Conservation (phyloP, 53 echinoderm and acorn worm genomes). For the Patiria pectinifera region DNA sequence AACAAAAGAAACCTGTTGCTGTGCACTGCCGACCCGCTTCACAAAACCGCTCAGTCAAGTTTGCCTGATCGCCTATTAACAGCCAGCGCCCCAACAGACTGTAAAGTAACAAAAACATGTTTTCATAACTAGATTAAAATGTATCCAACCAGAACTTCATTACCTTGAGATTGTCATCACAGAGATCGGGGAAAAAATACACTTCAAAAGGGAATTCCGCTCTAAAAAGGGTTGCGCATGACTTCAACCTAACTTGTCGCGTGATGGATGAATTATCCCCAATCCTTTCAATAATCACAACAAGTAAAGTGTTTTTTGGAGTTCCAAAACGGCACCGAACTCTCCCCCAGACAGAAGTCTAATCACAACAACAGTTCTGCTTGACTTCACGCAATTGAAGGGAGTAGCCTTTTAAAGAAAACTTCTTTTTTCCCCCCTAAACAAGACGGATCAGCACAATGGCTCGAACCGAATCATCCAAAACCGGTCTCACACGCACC, state of each 20-base stretch:
- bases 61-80: not conserved
- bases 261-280: not conserved
- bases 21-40: no score
- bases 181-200: not conserved
- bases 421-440: not conserved
- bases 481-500: no score
- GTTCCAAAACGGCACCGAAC: not conserved
- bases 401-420: not conserved
- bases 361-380: conserved; percentile 22
- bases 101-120: not conserved
- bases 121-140: not conserved
- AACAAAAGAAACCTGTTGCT: not conserved
- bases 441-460: not conserved
- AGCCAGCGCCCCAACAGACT: not conserved
- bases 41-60: not conserved
- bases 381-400: not conserved
- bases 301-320: not conserved
- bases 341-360: not conserved
- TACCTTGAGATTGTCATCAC: not conserved
- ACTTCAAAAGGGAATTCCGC: not conserved
- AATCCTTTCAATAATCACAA: not conserved
- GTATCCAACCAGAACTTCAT: conserved; percentile 4
- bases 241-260: not conserved
- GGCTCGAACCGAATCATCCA: not conserved
- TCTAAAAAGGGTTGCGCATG: conserved; percentile 7